These are phyloP conservation scores for Thecophora atra DNA, from an alignment of 2,888 invertebrate species.

Conservation along the genomic window DNA sequence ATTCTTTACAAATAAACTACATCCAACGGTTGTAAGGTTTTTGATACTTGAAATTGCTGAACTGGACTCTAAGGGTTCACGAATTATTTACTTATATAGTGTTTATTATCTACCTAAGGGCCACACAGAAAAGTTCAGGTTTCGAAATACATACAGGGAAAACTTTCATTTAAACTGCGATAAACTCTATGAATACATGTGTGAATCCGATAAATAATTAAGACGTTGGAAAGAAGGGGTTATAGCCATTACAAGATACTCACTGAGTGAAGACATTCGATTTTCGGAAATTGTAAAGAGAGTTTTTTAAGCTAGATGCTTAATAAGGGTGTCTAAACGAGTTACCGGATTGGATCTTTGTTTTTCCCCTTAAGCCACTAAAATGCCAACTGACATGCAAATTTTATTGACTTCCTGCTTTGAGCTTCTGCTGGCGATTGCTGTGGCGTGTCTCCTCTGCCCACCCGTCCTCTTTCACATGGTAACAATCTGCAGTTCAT, in stretches of 20 bases:
- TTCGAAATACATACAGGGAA: not conserved
- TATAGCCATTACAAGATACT: not conserved
- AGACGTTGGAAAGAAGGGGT: constrained; percentile 25
- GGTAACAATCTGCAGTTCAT: not conserved
- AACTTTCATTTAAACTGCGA: not conserved
- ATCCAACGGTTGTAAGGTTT: no score
- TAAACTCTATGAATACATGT: not conserved
- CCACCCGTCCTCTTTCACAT: not conserved
- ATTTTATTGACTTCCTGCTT: constrained; percentile 30
- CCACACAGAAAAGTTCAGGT: no score
- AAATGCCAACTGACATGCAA: constrained; percentile 46
- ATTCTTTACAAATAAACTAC: no score
- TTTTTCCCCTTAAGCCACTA: no score
- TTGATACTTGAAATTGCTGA: no score
- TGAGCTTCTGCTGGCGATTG: not conserved
- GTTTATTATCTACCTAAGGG: no score
- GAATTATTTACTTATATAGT: no score
- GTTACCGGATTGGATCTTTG: constrained; percentile 7
- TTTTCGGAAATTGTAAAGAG: no score
- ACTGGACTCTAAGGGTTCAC: no score
- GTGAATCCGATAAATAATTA: constrained; percentile 20
- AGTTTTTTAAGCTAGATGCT: constrained; percentile 11
- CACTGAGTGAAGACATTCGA: no score
- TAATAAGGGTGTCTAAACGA: no score
- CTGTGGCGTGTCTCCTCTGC: not conserved